These are phyloP conservation scores for Melanostoma scalare DNA, from an alignment of 2,888 invertebrate genomes.

Conservation along the genomic window DNA sequence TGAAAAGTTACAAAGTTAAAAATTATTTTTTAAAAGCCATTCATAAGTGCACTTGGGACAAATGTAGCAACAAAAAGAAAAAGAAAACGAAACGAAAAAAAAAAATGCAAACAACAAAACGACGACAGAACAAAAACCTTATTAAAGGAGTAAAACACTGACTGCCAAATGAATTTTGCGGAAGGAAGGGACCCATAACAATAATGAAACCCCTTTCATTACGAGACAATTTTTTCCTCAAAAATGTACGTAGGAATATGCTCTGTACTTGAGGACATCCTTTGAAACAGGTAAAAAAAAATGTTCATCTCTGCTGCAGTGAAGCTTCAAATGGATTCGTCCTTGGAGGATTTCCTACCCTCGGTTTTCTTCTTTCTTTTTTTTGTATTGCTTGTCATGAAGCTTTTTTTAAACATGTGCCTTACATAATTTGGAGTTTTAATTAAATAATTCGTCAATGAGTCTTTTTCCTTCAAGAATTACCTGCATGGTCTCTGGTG, in stretches of 20 bases:
- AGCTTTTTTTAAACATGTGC: neutral
- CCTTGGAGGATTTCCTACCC: conserved; percentile 52
- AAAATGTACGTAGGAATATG: conserved; percentile 14
- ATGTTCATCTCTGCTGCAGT: conserved; percentile 50
- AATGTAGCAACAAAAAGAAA: conserved; percentile 44
- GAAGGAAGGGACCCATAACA: conserved; percentile 53
- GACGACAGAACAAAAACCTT: conserved; percentile 51
- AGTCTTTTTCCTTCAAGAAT: neutral
- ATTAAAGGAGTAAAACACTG: conserved; percentile 56
- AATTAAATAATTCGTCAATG: conserved; percentile 28
- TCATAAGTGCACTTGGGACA: conserved; percentile 70
- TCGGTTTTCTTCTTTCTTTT: neutral
- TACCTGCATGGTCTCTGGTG: too few species aligned
- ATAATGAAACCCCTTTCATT: conserved; percentile 67
- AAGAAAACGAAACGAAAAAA: neutral
- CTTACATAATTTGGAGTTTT: conserved; percentile 5
- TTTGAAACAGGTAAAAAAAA: conserved; percentile 31
- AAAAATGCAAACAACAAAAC: conserved; percentile 34
- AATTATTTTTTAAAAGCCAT: conserved; percentile 59
- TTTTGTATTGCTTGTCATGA: neutral
- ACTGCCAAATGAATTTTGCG: conserved; percentile 26
- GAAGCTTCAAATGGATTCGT: conserved; percentile 65
- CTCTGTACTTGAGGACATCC: conserved; percentile 52
- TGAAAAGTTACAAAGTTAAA: conserved; percentile 63
- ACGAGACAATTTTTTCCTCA: conserved; percentile 56